Evolutionary conservation across 2,888 invertebrate species (phyloP).

Genomic region (Lysandra coridon): DNA sequence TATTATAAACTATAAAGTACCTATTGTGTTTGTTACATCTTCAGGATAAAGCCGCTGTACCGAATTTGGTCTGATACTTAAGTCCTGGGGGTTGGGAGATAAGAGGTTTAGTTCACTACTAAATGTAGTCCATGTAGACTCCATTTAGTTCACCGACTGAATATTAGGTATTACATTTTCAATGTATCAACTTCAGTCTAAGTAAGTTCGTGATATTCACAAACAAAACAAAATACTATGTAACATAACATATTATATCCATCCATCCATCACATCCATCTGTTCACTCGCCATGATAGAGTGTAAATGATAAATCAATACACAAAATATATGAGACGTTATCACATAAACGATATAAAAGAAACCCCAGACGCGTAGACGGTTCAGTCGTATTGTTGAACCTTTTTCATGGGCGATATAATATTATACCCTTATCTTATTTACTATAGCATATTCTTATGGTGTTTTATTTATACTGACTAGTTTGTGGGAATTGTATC

Average conservation of each 20-base stretch:
- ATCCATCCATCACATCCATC: background rate
- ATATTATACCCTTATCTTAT: background rate
- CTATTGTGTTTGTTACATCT: too few species aligned
- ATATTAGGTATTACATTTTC: too few species aligned
- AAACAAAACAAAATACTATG: background rate
- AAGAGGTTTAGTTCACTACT: too few species aligned
- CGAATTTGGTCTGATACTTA: too few species aligned
- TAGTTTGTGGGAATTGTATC: background rate
- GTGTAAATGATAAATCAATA: slow-evolving; percentile 14
- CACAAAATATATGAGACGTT: background rate
- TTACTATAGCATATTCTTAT: background rate
- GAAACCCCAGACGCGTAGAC: background rate
- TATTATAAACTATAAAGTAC: too few species aligned
- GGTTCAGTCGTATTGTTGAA: slow-evolving; percentile 4
- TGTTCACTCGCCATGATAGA: background rate
- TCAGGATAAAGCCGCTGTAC: too few species aligned
- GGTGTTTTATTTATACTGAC: background rate
- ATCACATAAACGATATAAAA: background rate
- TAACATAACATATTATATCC: background rate
- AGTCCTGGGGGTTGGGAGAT: too few species aligned
- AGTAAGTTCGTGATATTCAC: background rate
- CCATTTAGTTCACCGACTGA: background rate
- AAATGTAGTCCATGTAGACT: background rate
- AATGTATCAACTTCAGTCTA: too few species aligned
- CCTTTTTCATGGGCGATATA: background rate